phyloP scores from a whole-genome alignment of 2,113 vertebrate species.

The Diadophis punctatus region DNA sequence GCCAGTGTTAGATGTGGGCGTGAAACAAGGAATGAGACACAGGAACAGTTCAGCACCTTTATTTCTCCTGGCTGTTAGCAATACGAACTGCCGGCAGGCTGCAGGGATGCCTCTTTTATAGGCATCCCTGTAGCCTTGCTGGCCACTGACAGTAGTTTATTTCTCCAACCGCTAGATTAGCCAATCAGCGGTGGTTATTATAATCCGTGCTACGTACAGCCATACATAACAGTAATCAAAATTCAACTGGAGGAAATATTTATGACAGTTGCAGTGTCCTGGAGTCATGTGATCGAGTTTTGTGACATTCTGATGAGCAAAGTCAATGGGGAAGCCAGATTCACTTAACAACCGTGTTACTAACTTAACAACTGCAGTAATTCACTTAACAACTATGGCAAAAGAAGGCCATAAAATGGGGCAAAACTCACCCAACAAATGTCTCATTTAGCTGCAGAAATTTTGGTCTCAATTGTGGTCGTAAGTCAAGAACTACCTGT shows the following conservation, averaged over 20 bases:
- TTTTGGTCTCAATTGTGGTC: neutral
- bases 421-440: neutral
- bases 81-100: too few relatives aligned
- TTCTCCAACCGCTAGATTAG: too few relatives aligned
- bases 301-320: neutral
- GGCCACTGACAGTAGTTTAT: too few relatives aligned
- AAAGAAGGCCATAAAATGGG: neutral
- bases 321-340: neutral
- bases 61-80: too few relatives aligned
- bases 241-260: neutral
- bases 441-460: neutral
- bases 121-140: too few relatives aligned
- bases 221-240: neutral
- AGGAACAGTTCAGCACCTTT: too few relatives aligned
- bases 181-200: too few relatives aligned
- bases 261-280: neutral
- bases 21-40: too few relatives aligned
- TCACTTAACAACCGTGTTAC: neutral
- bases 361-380: neutral
- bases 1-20: too few relatives aligned
- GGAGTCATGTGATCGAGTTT: neutral
- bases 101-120: too few relatives aligned
- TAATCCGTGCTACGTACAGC: too few relatives aligned
- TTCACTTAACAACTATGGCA: neutral
- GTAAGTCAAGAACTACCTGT: neutral